phyloP scores from a whole-genome alignment of 2,113 vertebrate genomes.

The Ageneiosus marmoratus region DNA sequence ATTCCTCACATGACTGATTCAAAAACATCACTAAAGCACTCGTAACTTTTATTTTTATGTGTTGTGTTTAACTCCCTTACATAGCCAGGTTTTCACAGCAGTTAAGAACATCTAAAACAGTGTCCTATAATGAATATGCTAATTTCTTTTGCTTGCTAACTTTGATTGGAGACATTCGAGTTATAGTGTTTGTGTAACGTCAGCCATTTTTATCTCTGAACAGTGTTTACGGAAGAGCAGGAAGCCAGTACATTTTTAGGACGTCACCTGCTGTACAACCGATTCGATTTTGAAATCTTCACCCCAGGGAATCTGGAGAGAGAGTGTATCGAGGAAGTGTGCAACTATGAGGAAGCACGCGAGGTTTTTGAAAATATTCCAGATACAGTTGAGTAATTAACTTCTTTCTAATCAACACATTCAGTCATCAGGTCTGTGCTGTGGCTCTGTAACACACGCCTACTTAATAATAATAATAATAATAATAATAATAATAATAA shows the following conservation, averaged over 20 bases:
- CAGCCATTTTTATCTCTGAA: conserved; percentile 13
- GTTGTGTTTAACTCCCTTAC: not conserved
- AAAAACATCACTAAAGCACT: not conserved
- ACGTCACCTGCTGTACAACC: conserved; percentile 87
- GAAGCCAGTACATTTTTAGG: conserved; percentile 84
- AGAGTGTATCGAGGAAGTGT: conserved; percentile 90
- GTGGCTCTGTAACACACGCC: not conserved
- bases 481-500: too few species aligned
- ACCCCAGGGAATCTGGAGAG: conserved; percentile 86
- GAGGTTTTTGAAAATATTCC: conserved; percentile 86
- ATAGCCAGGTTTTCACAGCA: not conserved
- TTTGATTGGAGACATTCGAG: not conserved
- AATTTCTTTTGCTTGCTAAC: not conserved
- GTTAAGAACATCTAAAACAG: too few species aligned
- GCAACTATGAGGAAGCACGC: conserved; percentile 92
- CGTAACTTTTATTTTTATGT: not conserved
- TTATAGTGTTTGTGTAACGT: not conserved
- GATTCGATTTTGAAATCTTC: conserved; percentile 92
- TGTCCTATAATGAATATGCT: too few species aligned
- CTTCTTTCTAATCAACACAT: not conserved
- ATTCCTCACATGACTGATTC: not conserved
- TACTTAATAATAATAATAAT: too few species aligned
- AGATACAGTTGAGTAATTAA: conserved; percentile 77
- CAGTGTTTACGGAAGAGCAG: conserved; percentile 85
- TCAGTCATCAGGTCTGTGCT: not conserved